A percentile compares a stretch with the other conserved stretches of the same genome.
Conservation (phyloP, 2,888 invertebrate species). For the Helicoverpa assulta region DNA sequence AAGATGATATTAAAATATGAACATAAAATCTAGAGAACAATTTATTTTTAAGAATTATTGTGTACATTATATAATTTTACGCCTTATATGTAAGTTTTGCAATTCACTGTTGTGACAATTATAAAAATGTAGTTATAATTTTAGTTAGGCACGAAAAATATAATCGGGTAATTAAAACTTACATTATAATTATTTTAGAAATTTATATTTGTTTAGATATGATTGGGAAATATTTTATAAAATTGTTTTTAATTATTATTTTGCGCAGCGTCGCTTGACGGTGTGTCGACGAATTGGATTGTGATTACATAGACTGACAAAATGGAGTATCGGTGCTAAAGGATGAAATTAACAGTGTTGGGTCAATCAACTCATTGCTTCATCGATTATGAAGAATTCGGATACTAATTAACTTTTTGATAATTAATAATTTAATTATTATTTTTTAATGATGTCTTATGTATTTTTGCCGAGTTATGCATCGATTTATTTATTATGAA, state of each 20-base stretch:
- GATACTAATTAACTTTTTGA: background rate
- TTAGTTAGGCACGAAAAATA: slow-evolving; percentile 55
- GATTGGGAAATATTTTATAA: slow-evolving; percentile 62
- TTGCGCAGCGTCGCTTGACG: slow-evolving; percentile 45
- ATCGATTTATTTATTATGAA: too few species aligned
- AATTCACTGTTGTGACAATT: slow-evolving; percentile 70
- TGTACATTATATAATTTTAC: slow-evolving; percentile 61
- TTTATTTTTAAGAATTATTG: slow-evolving; percentile 67
- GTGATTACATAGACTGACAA: slow-evolving; percentile 75
- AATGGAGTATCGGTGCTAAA: slow-evolving; percentile 68
- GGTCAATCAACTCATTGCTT: background rate
- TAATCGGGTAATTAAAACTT: slow-evolving; percentile 61
- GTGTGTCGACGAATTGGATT: slow-evolving; percentile 59
- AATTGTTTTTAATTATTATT: slow-evolving; percentile 60
- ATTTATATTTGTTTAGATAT: slow-evolving; percentile 65
- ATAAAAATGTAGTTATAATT: slow-evolving; percentile 49
- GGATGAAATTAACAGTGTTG: slow-evolving; percentile 29
- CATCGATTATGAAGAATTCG: too few species aligned
- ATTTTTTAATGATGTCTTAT: background rate
- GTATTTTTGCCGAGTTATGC: background rate
- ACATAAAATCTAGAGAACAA: slow-evolving; percentile 72
- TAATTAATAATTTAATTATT: background rate
- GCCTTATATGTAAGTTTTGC: slow-evolving; percentile 55
- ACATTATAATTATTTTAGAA: slow-evolving; percentile 60
- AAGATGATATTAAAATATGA: slow-evolving; percentile 85